Percentiles rank a stretch among this genome's conserved stretches.
Conservation (phyloP, 2,888 invertebrate species). For the Sacculina carcini region DNA sequence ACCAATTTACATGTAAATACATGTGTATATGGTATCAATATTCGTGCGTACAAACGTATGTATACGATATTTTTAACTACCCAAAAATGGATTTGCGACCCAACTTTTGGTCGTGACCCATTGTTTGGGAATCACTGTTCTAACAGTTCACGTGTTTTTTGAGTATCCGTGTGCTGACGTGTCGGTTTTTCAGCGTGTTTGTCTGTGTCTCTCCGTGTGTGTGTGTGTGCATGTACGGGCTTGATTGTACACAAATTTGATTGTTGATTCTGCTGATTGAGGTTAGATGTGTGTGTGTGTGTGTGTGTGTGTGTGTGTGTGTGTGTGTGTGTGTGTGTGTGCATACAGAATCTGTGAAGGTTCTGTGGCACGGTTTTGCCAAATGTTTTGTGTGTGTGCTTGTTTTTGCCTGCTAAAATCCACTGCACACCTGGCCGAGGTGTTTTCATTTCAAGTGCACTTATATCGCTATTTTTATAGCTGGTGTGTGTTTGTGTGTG, state of each 20-base stretch:
- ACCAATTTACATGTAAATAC: background rate
- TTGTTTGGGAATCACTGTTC: too few species aligned
- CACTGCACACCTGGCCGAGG: too few species aligned
- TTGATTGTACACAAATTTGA: background rate
- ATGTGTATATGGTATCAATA: background rate
- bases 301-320: background rate
- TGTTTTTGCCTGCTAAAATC: too few species aligned
- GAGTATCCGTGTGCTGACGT: background rate
- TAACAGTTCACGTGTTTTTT: too few species aligned
- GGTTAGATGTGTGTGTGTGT: background rate
- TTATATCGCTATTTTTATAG: too few species aligned
- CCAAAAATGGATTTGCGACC: too few species aligned
- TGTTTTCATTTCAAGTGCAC: too few species aligned
- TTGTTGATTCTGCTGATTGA: background rate
- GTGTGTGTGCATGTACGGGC: background rate
- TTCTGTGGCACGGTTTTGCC: background rate
- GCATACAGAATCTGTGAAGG: background rate
- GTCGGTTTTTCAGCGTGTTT: background rate
- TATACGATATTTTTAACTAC: too few species aligned
- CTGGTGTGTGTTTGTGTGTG: too few species aligned
- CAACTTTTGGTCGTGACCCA: too few species aligned
- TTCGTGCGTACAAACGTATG: background rate
- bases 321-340: background rate
- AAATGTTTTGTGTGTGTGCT: background rate
- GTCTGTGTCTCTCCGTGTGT: background rate